Evolutionary conservation across 2,888 invertebrate genomes (phyloP), one percentile per base, ranked within the genome.

Genomic region (Cataglyphis cursor): DNA sequence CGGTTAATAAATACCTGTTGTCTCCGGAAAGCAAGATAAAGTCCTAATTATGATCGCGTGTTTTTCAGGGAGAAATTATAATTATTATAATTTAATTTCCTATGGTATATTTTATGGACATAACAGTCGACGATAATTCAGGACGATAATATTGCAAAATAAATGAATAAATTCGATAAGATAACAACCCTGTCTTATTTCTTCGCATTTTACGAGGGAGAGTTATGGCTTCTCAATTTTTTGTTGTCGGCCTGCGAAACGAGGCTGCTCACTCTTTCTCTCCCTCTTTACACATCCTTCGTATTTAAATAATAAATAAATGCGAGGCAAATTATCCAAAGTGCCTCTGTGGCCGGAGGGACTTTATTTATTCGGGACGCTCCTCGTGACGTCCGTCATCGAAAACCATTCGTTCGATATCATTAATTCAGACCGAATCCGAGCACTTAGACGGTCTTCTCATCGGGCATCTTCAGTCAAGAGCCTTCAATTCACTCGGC

Each of bases 371-470:
- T 44, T 78, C 72, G 78, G 31, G 24, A 59, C 54, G 54, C 21
- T 9, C 70, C n/a, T 24, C 31, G 57, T 72, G 73, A 80, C 73
- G 44, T 44, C 18, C 44, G 59, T 78, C 73, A 72, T 72, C 31
- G 73, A 72, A 59, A 72, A 35, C n/a, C 78, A 44, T 72, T 78
- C 57, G 41, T 68, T 51, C 78, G 73, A 80, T 80, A 80, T 80
- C 59, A 80, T 80, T 80, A 80, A 80, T 80, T 80, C 73, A 80
- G 35, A 4, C 31, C 66, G 28, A 57, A 54, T 38, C 38, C 66
- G 78, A 78, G 68, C 70, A 78, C 73, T 80, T 80, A 80, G 59
- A 8, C 59, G 10, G 73, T 24, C 59, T 80, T 80, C 78, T 78
- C 78, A 59, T 76, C 54, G 76, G 28, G 54, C 54, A 57, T 78